Evolutionary conservation across 2,888 invertebrate species (phyloP).

Genomic region (Galeruca laticollis): DNA sequence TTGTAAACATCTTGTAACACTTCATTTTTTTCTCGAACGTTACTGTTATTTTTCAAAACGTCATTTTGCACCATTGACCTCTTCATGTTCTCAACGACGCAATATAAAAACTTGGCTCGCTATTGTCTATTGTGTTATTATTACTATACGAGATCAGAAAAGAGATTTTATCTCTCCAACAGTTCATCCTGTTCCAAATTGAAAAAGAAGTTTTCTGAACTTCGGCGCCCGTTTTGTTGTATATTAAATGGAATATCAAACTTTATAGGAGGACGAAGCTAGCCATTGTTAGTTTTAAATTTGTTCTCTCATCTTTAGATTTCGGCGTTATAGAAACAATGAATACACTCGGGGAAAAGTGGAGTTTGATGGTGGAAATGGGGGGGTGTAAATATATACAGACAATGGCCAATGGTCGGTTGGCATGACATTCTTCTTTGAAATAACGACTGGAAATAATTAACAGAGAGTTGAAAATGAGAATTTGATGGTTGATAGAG

Average conservation of each 20-base stretch:
- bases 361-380: background rate
- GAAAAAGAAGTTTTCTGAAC: constrained; percentile 37
- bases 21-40: too few relatives aligned
- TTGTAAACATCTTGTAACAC: too few relatives aligned
- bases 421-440: constrained; percentile 27
- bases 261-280: constrained; percentile 28
- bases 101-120: constrained; percentile 40
- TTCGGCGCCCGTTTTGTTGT: constrained; percentile 34
- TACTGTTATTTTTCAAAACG: too few relatives aligned
- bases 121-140: constrained; percentile 49
- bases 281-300: constrained; percentile 43
- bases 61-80: background rate
- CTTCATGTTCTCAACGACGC: constrained; percentile 21
- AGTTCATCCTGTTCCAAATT: constrained; percentile 44
- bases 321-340: constrained; percentile 29
- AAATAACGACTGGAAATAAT: constrained; percentile 27
- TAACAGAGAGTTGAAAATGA: constrained; percentile 25
- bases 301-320: constrained; percentile 25
- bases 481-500: constrained; percentile 19
- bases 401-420: constrained; percentile 28
- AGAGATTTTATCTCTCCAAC: constrained; percentile 46
- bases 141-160: constrained; percentile 30
- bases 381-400: background rate
- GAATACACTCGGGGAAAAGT: background rate
- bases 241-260: constrained; percentile 46